Base-by-base conservation (phyloP, 2,113 vertebrate genomes). In the Serinus canaria region DNA sequence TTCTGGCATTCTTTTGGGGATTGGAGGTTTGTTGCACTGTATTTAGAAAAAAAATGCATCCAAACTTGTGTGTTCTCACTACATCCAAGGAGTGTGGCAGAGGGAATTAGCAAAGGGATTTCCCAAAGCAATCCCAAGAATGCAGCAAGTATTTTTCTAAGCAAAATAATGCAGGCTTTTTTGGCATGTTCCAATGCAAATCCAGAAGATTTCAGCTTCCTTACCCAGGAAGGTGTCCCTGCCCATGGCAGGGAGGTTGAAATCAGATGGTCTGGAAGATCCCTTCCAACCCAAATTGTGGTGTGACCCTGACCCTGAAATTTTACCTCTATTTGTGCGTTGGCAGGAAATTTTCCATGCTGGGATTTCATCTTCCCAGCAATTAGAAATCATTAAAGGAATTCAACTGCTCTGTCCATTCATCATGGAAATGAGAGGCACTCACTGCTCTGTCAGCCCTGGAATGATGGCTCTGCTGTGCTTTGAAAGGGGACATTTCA, bases 21-120 rank as follows among this genome's bases (percentile, higher is more conserved):
- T 75, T 66, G 30, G 30, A 39, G 47, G 30, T 23, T 77, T 62
- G 7, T 79, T 70, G 75, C 52, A 21, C 4, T 15, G 25, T 10
- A 10, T 58, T 25, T 77, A 64, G 63, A 6, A 17, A 49, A 70
- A 79, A 69, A 53, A 30, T 14, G 22, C 62, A 43, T 62, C 66
- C 18, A 3, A 0, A 16, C 67, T 58, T 59, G 12, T 17, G 4
- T 5, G 7, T 55, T 1, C 39, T 52, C 5, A 23, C 15, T 31
- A 2, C 43, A 49, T 24, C 28, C 46, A 27, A 82, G 41, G 43
- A 47, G 62, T 33, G 55, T 55, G 43, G 22, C 55, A 62, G 27
- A 89, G 41, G 68, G 52, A 50, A 24, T 49, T 28, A n/a, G 37
- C 62, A 53, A 64, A 52, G 58, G 41, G 66, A 14, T 92, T 85